Percentiles rank a stretch among this genome's conserved stretches.
phyloP scores from a whole-genome alignment of 1,140 invertebrate species.

The Oncopeltus fasciatus region DNA sequence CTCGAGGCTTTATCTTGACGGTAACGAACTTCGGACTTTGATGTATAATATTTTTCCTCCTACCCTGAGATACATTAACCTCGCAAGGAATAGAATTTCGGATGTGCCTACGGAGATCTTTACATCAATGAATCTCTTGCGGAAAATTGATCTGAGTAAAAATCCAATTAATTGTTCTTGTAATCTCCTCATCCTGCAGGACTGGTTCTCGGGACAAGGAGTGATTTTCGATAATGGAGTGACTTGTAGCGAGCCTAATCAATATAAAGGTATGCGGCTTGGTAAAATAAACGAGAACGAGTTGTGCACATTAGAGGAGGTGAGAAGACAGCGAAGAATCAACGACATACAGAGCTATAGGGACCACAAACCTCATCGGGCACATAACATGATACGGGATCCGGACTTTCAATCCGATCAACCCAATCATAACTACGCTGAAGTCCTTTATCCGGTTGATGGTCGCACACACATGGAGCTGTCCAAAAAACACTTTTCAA shows the following conservation, averaged over 20 bases:
- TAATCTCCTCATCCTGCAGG: conserved; percentile 22
- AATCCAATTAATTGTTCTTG: conserved; percentile 26
- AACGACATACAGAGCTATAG: conserved; percentile 7
- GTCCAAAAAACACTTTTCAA: background rate
- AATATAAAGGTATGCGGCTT: conserved; percentile 19
- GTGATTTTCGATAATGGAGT: conserved; percentile 22
- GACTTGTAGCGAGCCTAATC: conserved; percentile 19
- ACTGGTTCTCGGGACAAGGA: conserved; percentile 22
- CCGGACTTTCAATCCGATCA: background rate
- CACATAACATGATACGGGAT: background rate
- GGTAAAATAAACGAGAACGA: conserved; percentile 23
- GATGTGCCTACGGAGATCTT: conserved; percentile 22
- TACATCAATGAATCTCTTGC: conserved; percentile 16
- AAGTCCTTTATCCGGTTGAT: conserved; percentile 14
- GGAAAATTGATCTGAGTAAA: conserved; percentile 21
- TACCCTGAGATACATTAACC: conserved; percentile 20
- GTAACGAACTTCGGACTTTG: conserved; percentile 21
- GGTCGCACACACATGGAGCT: conserved; percentile 18
- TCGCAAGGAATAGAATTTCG: conserved; percentile 22
- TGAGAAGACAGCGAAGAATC: conserved; percentile 8
- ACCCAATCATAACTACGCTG: background rate
- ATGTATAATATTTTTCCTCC: conserved; percentile 21
- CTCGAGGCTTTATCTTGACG: conserved; percentile 19
- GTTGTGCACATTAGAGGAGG: conserved; percentile 20
- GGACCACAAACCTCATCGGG: background rate